Percentiles rank a stretch among this genome's conserved stretches.
These are phyloP conservation scores for Characodon lateralis DNA, from an alignment of 2,797 vertebrate species.

Conservation along the genomic window DNA sequence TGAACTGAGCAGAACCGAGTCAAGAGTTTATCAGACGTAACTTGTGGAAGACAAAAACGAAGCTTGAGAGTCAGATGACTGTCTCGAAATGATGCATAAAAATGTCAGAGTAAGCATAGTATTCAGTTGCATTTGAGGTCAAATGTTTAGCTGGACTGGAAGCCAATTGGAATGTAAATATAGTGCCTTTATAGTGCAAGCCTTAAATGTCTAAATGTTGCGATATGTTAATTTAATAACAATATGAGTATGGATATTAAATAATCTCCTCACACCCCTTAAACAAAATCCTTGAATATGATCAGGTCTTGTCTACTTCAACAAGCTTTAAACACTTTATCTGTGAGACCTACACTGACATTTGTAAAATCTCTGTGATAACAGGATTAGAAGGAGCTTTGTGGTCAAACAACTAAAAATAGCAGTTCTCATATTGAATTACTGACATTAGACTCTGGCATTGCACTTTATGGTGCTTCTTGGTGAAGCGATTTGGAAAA, in stretches of 20 bases:
- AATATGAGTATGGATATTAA: constrained; percentile 14
- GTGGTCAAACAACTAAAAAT: constrained; percentile 44
- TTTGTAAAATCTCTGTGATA: constrained; percentile 42
- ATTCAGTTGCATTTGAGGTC: constrained; percentile 24
- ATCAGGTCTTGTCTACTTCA: constrained; percentile 10
- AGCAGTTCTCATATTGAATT: constrained; percentile 39
- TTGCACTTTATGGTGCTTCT: constrained; percentile 29
- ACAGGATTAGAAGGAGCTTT: constrained; percentile 9
- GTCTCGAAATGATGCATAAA: constrained; percentile 38
- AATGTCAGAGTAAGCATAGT: constrained; percentile 3
- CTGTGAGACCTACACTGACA: constrained; percentile 21
- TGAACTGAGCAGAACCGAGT: constrained; percentile 71
- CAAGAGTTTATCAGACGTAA: constrained; percentile 74
- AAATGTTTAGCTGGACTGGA: constrained; percentile 18
- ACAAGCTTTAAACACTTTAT: constrained; percentile 8
- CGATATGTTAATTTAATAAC: not conserved
- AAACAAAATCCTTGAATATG: constrained; percentile 10
- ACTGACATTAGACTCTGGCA: constrained; percentile 38
- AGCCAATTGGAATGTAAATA: not conserved
- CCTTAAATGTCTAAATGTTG: constrained; percentile 1
- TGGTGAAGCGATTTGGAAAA: constrained; percentile 57
- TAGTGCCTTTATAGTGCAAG: not conserved
- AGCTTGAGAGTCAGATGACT: constrained; percentile 41
- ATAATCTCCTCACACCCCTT: constrained; percentile 13
- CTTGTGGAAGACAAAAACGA: constrained; percentile 68